phyloP scores from a whole-genome alignment of 2,888 invertebrate species.

The Cheilosia impressa region DNA sequence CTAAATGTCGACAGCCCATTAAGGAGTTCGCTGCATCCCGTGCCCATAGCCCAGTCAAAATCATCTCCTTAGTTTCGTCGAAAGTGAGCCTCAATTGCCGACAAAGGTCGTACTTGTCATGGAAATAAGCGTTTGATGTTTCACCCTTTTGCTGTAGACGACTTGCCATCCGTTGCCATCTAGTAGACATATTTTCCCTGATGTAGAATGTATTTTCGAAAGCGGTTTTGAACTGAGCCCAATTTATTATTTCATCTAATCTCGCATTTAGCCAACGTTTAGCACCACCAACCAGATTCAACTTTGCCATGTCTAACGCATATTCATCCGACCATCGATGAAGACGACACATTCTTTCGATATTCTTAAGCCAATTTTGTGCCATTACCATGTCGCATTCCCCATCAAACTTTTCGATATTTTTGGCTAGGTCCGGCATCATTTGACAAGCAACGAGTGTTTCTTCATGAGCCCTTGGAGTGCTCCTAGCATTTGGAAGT shows the following conservation, averaged over 20 bases:
- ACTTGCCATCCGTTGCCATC: not conserved
- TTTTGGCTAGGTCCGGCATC: not conserved
- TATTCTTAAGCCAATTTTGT: not conserved
- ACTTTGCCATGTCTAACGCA: not conserved
- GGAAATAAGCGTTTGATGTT: not conserved
- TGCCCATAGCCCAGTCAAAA: not conserved
- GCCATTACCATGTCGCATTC: not conserved
- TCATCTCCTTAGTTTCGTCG: not conserved
- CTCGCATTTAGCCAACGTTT: not conserved
- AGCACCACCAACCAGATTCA: not conserved
- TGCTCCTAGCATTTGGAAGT: not conserved
- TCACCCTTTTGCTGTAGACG: not conserved
- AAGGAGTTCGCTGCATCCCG: not conserved
- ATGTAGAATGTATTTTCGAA: not conserved
- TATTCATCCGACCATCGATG: too few species aligned
- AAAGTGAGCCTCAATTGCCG: not conserved
- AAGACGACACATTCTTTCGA: not conserved
- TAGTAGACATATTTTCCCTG: not conserved
- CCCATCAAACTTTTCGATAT: not conserved
- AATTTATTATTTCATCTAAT: not conserved
- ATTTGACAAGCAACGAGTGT: not conserved
- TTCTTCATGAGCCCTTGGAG: not conserved
- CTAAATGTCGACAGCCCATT: not conserved
- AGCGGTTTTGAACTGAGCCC: not conserved
- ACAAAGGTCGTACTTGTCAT: not conserved